Base-by-base conservation (phyloP, 2,888 invertebrate species). In the Pelosia muscerda region DNA sequence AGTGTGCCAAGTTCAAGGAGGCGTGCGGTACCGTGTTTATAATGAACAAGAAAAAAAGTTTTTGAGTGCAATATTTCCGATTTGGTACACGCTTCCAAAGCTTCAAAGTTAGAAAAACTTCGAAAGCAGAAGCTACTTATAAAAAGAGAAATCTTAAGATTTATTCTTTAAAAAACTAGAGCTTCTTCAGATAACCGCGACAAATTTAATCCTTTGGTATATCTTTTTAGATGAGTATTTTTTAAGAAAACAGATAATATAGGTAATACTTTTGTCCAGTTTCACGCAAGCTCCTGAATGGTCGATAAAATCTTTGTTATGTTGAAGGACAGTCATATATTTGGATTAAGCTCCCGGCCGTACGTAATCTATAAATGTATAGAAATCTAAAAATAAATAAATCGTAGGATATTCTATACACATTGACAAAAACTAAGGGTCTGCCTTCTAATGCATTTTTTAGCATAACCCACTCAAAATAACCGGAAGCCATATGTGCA, bases 401-500 rank as follows among this genome's bases (percentile, higher is more conserved):
- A 87, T 89, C 89, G 91, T 90, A 90, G 88, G 88, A 76, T 79
- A 84, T 82, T 79, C 79, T 85, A 88, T 86, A 76, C 60, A 71
- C 79, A 79, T 76, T 70, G 71, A 83, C 73, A 86, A 89, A 90
- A 92, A 91, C 84, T 69, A 58, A 65, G 75, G 80, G 72, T 66
- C 69, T 62, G 10, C 60, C 42, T 19, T 34, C 60, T 72, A 71
- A 77, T 76, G 71, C 78, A 88, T 90, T 91, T 93, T 94, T 93
- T 93, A 91, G 91, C 91, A 90, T 92, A 93, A 93, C 93, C 93
- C 93, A 91, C 93, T 93, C 93, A 73, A 90, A 91, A 88, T 93
- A 90, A 92, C 94, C 94, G 94, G 94, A 95, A 95, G 93, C 92
- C 93, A 92, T 93, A 88, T 93, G 94, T 82, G 90, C 88, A 93